A percentile compares a stretch with the other conserved stretches of the same genome.
Conservation (phyloP, 2,113 vertebrate species). For the Neotoma lepida region DNA sequence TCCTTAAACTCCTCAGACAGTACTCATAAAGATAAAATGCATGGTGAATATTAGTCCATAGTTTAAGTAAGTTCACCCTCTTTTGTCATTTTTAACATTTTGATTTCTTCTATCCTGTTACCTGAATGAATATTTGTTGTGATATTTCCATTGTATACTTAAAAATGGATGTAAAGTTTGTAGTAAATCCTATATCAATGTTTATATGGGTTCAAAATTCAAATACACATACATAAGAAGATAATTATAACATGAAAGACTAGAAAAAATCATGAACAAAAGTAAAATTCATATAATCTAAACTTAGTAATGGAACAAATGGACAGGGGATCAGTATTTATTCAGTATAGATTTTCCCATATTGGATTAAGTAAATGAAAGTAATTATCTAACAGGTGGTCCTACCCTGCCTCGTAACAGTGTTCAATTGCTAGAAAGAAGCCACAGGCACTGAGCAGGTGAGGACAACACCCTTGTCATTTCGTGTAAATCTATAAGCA, state of each 20-base stretch:
- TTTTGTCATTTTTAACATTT: neutral
- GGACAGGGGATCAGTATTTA: neutral
- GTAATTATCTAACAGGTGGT: neutral
- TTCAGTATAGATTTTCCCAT: neutral
- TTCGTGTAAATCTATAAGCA: neutral
- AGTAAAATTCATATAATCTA: neutral
- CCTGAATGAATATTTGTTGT: neutral
- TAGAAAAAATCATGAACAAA: neutral
- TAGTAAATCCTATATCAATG: neutral
- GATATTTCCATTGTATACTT: neutral
- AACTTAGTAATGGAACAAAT: neutral
- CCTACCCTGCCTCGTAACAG: neutral
- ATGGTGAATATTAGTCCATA: neutral
- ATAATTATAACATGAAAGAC: neutral
- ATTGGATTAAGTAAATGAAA: neutral
- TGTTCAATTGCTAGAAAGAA: neutral
- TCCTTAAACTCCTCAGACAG: neutral
- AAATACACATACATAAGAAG: neutral
- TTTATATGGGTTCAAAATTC: neutral
- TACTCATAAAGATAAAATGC: neutral
- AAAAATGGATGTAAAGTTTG: neutral
- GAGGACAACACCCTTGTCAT: neutral
- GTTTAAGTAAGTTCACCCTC: neutral
- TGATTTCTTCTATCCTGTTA: neutral
- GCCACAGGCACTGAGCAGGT: too few relatives aligned